Evolutionary conservation across 2,888 invertebrate species (phyloP), one percentile per base, ranked within the genome.

Genomic region (Glaucopsyche alexis): DNA sequence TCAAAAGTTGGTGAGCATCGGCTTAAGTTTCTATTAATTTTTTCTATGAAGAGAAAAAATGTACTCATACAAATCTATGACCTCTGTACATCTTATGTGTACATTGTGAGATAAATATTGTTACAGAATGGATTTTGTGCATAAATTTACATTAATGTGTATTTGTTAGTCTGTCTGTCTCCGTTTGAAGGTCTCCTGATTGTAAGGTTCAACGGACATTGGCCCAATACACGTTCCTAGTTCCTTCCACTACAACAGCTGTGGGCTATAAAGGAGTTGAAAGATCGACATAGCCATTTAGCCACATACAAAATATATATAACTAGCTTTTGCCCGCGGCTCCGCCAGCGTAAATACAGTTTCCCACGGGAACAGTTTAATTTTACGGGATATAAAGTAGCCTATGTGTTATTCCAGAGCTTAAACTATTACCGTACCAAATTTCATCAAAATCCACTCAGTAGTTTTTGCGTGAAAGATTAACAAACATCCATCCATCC

Each of bases 221-320:
- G 76, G 74, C 74, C 74, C 45, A 75, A 74, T 7, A 78, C 75
- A 77, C 75, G 75, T 78, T 74, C 66, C 69, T 76, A 74, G 74
- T 76, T 72, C 42, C 42, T 42, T 7, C 7, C 42, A 42, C 42
- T 42, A 74, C 73, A 74, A 73, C 72, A 11, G 11, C 47, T 47
- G 47, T 47, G 11, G 42, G 42, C 42, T 42, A 1, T 42, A 42
- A 42, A 42, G 42, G 42, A 29, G 29, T 29, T 29, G 29, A 6
- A 5, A 4, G 42, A 42, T 42, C 7, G 42, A 42, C 42, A 42
- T 42, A 42, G 42, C 6, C 42, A 42, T 3, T 42, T 42, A 7
- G 42, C 42, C 42, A 42, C 7, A 2, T 42, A 7, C 42, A 6
- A 3, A 6, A 42, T 42, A 42, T 42, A 42, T 7, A 29, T 42